Evolutionary conservation across 2,797 vertebrate species (phyloP).

Genomic region (Sebastes flavidus): DNA sequence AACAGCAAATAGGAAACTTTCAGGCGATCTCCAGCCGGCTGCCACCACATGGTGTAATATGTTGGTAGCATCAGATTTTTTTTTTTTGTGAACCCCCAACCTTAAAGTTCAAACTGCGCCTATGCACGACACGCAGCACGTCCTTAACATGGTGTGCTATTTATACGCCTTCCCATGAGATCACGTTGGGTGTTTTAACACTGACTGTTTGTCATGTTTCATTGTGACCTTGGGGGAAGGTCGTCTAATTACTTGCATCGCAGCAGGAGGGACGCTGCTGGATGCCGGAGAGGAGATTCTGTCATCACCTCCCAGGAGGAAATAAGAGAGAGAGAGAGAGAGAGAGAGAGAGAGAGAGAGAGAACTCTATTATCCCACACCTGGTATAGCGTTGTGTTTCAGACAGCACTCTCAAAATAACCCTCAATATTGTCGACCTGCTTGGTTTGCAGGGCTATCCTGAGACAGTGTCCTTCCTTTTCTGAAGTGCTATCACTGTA

Average conservation of each 20-base stretch:
- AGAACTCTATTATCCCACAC: background rate
- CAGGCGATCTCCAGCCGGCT: no score
- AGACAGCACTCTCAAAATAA: background rate
- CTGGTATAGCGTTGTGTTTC: background rate
- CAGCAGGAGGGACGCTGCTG: conserved; percentile 18
- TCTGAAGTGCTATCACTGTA: conserved; percentile 11
- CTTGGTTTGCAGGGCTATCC: no score
- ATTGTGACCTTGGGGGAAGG: conserved; percentile 31
- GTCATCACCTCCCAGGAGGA: conserved; percentile 5
- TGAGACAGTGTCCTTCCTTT: background rate
- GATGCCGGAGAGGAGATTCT: background rate
- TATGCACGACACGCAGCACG: background rate
- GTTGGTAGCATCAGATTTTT: no score
- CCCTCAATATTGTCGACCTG: no score
- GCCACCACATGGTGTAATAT: no score
- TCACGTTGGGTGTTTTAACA: background rate
- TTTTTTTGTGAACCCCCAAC: no score
- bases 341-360: background rate
- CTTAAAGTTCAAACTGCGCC: no score
- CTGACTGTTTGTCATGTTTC: conserved; percentile 23
- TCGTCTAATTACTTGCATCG: conserved; percentile 37
- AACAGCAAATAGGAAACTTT: no score
- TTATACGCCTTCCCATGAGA: background rate
- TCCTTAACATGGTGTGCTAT: background rate
- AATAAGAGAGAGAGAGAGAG: background rate